These are phyloP conservation scores for Rhinoraja longicauda DNA, from an alignment of 2,797 vertebrate species.

Conservation along the genomic window DNA sequence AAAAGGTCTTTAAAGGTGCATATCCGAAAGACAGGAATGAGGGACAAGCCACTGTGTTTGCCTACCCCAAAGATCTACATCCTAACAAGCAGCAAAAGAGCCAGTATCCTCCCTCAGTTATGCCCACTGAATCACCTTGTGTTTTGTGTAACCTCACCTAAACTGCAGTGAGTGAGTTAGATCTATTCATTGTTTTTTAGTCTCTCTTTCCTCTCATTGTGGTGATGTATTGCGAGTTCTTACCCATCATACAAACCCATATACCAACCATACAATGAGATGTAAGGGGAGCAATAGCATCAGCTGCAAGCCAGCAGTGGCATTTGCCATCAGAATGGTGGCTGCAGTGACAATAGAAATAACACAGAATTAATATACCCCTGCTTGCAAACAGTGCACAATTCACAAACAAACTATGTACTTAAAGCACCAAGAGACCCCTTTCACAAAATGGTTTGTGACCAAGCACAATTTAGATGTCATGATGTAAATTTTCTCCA, in stretches of 20 bases:
- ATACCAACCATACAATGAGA: slow-evolving; percentile 99
- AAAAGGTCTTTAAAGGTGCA: slow-evolving; percentile 21
- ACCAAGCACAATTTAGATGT: neutral
- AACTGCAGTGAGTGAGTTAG: neutral
- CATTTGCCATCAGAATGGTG: slow-evolving; percentile 98
- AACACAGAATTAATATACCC: slow-evolving; percentile 92
- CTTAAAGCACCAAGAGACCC: slow-evolving; percentile 36
- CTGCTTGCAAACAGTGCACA: slow-evolving; percentile 60
- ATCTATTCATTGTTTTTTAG: slow-evolving; percentile 24
- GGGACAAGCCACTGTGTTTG: slow-evolving; percentile 18
- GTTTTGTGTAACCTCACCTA: slow-evolving; percentile 10
- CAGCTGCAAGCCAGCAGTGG: slow-evolving; percentile 98
- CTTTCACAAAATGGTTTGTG: slow-evolving; percentile 27
- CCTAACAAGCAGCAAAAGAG: neutral
- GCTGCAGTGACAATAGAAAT: slow-evolving; percentile 99
- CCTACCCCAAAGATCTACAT: neutral
- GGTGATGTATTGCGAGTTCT: slow-evolving; percentile 82
- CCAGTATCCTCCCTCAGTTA: neutral
- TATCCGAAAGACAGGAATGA: slow-evolving; percentile 34
- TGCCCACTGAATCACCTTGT: neutral
- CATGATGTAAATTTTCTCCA: neutral
- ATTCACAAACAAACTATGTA: slow-evolving; percentile 45
- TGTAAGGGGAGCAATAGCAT: slow-evolving; percentile 94
- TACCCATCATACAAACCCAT: slow-evolving; percentile 99
- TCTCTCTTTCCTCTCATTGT: slow-evolving; percentile 44